A percentile compares a stretch with the other conserved stretches of the same genome.
phyloP scores from a whole-genome alignment of 2,113 vertebrate genomes.

The Micromys minutus region DNA sequence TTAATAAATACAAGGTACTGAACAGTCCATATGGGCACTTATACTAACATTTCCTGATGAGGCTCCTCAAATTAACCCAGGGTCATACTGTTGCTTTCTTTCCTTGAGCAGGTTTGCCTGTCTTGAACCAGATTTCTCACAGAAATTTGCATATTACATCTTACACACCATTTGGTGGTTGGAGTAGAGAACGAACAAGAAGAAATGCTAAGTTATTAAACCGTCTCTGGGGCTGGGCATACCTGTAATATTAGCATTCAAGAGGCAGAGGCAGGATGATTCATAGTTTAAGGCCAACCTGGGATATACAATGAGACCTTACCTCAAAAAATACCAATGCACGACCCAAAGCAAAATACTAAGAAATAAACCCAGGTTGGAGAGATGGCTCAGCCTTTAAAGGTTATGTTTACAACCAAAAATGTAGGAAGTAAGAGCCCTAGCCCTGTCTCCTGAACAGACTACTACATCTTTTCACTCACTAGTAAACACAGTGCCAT shows the following conservation, averaged over 20 bases:
- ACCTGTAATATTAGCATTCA: background rate
- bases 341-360: background rate
- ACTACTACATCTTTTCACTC: background rate
- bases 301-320: background rate
- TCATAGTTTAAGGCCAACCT: background rate
- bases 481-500: constrained; percentile 5
- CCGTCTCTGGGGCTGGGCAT: background rate
- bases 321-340: background rate
- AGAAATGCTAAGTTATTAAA: background rate
- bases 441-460: background rate
- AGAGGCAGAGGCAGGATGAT: background rate
- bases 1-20: background rate
- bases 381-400: background rate
- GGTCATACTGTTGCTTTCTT: background rate
- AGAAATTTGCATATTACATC: constrained; percentile 52
- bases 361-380: background rate
- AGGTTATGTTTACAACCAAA: background rate
- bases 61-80: constrained; percentile 39
- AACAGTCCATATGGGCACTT: background rate
- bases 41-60: background rate
- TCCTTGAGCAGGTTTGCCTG: constrained; percentile 26
- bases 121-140: constrained; percentile 7
- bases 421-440: background rate
- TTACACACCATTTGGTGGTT: background rate
- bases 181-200: background rate